phyloP scores from a whole-genome alignment of 2,888 invertebrate genomes.

The Incurvaria masculella region DNA sequence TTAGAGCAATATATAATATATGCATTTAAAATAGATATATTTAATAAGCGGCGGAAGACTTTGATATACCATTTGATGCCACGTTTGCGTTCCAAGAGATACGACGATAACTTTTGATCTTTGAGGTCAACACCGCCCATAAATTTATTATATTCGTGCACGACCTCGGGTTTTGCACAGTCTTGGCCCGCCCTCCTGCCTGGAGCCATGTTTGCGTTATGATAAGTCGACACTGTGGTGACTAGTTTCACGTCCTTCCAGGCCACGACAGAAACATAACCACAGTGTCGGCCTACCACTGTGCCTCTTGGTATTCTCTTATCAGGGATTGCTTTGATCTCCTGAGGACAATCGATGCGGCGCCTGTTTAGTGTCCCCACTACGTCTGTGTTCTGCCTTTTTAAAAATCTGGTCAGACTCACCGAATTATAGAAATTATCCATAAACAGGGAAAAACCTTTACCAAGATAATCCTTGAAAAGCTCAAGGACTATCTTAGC shows the following conservation, averaged over 20 bases:
- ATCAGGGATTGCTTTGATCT: background rate
- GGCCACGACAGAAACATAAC: constrained; percentile 1
- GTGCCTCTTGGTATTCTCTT: background rate
- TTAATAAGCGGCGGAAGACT: constrained; percentile 7
- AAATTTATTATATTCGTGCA: constrained; percentile 4
- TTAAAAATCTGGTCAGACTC: background rate
- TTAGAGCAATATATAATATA: constrained; percentile 8
- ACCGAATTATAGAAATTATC: constrained; percentile 6
- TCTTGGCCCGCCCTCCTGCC: constrained; percentile 1
- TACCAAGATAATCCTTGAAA: constrained; percentile 6
- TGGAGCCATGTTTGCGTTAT: background rate
- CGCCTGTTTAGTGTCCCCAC: constrained; percentile 5
- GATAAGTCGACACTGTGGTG: constrained; percentile 4
- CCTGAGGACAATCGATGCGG: constrained; percentile 1
- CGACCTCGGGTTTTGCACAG: background rate
- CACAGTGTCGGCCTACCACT: constrained; percentile 2
- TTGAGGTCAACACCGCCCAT: constrained; percentile 5
- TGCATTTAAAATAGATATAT: constrained; percentile 6
- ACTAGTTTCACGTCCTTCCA: constrained; percentile 5
- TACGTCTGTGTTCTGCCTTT: constrained; percentile 2
- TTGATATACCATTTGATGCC: constrained; percentile 8
- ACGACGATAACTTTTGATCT: constrained; percentile 5
- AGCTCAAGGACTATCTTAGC: constrained; percentile 14
- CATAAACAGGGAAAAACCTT: constrained; percentile 2
- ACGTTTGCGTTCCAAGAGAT: constrained; percentile 8